Evolutionary conservation across 2,113 vertebrate species (phyloP), one percentile per base, ranked within the genome.

Genomic region (Junco hyemalis): DNA sequence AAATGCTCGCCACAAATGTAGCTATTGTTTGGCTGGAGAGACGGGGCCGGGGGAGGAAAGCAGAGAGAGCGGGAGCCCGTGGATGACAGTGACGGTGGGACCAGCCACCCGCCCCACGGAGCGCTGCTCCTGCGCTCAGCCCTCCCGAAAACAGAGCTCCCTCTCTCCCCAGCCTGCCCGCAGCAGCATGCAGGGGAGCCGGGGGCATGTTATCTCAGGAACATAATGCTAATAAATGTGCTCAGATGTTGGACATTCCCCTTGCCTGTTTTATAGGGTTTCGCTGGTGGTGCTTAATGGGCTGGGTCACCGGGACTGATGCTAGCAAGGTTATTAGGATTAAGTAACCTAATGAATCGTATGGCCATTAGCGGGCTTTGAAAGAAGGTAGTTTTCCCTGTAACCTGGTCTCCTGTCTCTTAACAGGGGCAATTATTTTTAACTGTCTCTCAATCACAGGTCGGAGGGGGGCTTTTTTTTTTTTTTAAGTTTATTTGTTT

Each of bases 281-380:
- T 97, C 78, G 38, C 92, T 87, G 68, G 92, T 23, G 61, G 84
- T 77, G 87, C 74, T 93, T 95, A 96, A 93, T 91, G 76, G 71
- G 69, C 90, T 81, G 92, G 97, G 95, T 97, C 96, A 95, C 83
- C 33, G 59, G 86, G 78, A 82, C 95, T 93, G 96, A 96, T 91
- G 95, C 95, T 88, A 63, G 95, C 19, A 38, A 85, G 96, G 91
- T 95, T 94, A 90, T 97, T 96, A 97, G 96, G 95, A 96, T 97
- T 96, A 96, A 97, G 92, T 91, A 72, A 92, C 94, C 92, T 97
- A 97, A 98, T 97, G 96, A 98, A 96, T 97, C 76, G 95, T 72
- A 47, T 86, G 95, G 86, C 93, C 81, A 74, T 89, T 94, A 96
- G 64, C 81, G 76, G 78, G 87, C 85, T 93, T 96, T 93, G 92